Percentiles rank a stretch among this genome's conserved stretches.
Evolutionary conservation across 2,888 invertebrate species (phyloP).

Genomic region (Tanypteryx hageni): DNA sequence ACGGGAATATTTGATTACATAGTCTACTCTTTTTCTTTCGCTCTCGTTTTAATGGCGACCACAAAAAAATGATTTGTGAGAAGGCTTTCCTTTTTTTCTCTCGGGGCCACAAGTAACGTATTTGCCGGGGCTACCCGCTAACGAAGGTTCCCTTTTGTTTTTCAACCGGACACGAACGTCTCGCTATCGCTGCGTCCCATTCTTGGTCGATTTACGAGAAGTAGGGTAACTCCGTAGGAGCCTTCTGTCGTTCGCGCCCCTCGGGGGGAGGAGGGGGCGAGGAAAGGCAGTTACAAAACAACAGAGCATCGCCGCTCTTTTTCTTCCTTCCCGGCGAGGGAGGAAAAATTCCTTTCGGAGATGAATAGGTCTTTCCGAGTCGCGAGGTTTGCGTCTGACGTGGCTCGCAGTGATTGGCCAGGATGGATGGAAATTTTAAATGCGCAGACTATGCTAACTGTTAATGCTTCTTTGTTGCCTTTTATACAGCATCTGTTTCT

Average conservation of each 20-base stretch:
- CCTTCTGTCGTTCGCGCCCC: background rate
- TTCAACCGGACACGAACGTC: background rate
- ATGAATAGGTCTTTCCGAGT: background rate
- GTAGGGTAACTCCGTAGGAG: too few species aligned
- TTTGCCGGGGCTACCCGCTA: background rate
- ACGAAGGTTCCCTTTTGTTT: background rate
- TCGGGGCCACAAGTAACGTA: background rate
- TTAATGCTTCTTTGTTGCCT: background rate
- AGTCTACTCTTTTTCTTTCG: background rate
- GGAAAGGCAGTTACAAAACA: too few species aligned
- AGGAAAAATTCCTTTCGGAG: background rate
- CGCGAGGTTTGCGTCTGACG: too few species aligned
- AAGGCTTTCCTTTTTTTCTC: background rate
- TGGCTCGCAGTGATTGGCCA: background rate
- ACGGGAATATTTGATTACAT: background rate
- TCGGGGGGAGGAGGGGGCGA: background rate
- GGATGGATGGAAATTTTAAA: background rate
- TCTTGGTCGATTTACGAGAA: background rate
- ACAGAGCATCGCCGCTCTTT: too few species aligned
- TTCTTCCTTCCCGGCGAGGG: too few species aligned
- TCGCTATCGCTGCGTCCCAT: background rate
- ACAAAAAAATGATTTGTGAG: constrained; percentile 2
- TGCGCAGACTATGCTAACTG: background rate
- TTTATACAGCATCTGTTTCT: background rate
- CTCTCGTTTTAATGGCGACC: background rate